Percentiles rank a stretch among this genome's conserved stretches.
Conservation (phyloP, 2,888 invertebrate species). For the Autographa gamma region DNA sequence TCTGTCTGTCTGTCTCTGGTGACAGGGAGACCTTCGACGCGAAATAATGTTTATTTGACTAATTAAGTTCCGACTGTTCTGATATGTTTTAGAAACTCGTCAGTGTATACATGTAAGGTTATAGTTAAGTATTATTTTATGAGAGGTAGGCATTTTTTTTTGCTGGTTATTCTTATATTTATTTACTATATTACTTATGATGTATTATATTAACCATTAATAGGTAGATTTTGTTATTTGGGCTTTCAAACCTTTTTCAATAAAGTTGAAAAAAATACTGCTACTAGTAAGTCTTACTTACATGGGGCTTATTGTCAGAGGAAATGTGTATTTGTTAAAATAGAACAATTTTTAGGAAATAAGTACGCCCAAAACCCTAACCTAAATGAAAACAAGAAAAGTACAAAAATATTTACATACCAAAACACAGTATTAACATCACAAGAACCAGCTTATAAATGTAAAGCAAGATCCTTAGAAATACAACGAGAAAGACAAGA, state of each 20-base stretch:
- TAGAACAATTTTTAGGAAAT: too few relatives aligned
- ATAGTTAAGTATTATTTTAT: too few relatives aligned
- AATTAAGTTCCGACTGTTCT: slow-evolving; percentile 20
- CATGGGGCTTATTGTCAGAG: too few relatives aligned
- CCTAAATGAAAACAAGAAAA: neutral
- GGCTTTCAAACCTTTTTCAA: too few relatives aligned
- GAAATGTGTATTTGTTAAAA: too few relatives aligned
- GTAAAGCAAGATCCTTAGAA: slow-evolving; percentile 16
- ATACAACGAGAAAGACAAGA: slow-evolving; percentile 18
- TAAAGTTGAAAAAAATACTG: too few relatives aligned
- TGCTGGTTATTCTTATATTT: too few relatives aligned
- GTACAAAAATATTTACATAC: neutral
- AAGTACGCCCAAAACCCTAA: neutral
- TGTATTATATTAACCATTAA: too few relatives aligned
- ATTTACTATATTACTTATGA: too few relatives aligned
- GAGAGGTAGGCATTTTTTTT: too few relatives aligned
- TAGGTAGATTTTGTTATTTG: too few relatives aligned
- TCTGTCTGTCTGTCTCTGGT: slow-evolving; percentile 9
- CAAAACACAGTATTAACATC: slow-evolving; percentile 3
- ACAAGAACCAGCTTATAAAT: neutral
- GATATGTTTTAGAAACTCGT: slow-evolving; percentile 9
- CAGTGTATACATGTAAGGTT: neutral
- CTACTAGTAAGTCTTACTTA: too few relatives aligned
- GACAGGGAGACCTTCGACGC: slow-evolving; percentile 16
- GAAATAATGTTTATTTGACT: slow-evolving; percentile 16